Evolutionary conservation across 2,888 invertebrate species (phyloP).

Genomic region (Sphinx pinastri): DNA sequence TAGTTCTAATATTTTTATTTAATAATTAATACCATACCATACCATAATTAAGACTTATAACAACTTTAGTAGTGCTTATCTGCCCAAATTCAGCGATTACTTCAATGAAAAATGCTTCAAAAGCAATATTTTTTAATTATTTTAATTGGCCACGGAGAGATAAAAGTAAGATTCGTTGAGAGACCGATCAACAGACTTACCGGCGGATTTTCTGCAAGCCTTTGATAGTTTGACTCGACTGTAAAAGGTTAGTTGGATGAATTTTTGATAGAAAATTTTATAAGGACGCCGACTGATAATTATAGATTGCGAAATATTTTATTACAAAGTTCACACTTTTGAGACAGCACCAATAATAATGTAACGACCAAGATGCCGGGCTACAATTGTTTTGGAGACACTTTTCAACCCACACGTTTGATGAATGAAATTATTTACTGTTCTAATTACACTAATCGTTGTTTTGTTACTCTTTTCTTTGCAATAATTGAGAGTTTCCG

Average conservation of each 20-base stretch:
- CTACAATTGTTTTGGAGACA: too few relatives aligned
- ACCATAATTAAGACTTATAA: too few relatives aligned
- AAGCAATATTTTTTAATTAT: not conserved
- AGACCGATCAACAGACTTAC: not conserved
- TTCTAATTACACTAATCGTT: too few relatives aligned
- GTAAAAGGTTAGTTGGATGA: constrained; percentile 8
- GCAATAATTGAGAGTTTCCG: too few relatives aligned
- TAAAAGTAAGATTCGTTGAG: not conserved
- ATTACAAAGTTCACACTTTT: not conserved
- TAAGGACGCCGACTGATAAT: not conserved
- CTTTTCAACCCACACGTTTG: too few relatives aligned
- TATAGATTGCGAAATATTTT: not conserved
- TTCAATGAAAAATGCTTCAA: not conserved
- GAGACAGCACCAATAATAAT: not conserved
- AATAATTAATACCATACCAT: too few relatives aligned
- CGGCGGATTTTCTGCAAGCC: not conserved
- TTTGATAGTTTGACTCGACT: constrained; percentile 3
- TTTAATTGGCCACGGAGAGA: not conserved
- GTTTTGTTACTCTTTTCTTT: too few relatives aligned
- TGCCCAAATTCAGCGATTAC: not conserved
- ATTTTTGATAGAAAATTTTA: not conserved
- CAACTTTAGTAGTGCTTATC: too few relatives aligned
- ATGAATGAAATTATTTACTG: too few relatives aligned
- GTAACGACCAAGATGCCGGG: not conserved
- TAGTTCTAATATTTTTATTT: too few relatives aligned